Evolutionary conservation across 1,140 invertebrate genomes (phyloP).

Genomic region (Caerostris darwini): DNA sequence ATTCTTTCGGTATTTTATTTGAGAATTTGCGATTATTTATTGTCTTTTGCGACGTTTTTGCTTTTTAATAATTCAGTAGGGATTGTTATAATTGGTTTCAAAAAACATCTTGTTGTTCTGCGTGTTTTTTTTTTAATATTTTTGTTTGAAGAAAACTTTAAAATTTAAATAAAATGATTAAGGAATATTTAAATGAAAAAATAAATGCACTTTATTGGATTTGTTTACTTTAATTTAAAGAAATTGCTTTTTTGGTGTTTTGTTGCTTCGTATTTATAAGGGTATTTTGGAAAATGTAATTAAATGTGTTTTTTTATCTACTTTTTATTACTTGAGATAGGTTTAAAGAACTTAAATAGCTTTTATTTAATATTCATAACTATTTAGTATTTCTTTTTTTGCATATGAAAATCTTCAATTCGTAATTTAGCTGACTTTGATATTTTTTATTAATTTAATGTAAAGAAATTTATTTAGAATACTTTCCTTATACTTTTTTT

Average conservation of each 20-base stretch:
- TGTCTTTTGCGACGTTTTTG: neutral
- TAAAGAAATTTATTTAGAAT: too few species aligned
- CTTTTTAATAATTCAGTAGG: conserved; percentile 3
- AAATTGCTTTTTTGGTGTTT: neutral
- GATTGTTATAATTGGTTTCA: neutral
- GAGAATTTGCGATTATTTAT: neutral
- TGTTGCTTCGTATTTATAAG: neutral
- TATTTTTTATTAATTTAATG: too few species aligned
- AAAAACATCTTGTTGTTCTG: neutral
- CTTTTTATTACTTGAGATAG: neutral
- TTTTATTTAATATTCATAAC: neutral
- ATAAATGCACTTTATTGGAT: neutral
- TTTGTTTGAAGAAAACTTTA: neutral
- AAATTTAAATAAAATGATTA: neutral
- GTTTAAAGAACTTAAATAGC: neutral
- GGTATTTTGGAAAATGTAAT: neutral
- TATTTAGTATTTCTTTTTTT: neutral
- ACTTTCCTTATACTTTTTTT: too few species aligned
- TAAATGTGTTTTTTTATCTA: neutral
- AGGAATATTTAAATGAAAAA: neutral
- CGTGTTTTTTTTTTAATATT: neutral
- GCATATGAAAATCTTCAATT: too few species aligned
- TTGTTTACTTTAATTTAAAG: neutral
- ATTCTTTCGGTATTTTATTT: neutral
- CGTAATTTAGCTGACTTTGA: too few species aligned